Conservation (phyloP, 2,888 invertebrate genomes). For the Zhengitettix transpicula region DNA sequence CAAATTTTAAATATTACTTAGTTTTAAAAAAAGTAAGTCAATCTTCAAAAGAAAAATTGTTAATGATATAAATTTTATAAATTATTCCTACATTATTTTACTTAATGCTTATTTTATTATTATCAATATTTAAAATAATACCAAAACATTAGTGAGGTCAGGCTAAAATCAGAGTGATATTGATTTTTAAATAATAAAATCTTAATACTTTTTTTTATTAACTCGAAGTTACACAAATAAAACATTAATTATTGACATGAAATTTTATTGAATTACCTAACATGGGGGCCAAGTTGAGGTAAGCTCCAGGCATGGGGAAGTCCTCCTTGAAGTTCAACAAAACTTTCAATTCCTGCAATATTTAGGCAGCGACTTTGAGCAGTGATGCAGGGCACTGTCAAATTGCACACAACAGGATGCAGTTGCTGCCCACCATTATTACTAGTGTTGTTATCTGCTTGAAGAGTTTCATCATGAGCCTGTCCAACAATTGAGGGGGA, state of each 20-base stretch:
- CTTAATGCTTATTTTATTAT: too few species aligned
- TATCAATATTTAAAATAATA: too few species aligned
- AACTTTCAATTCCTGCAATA: conserved; percentile 65
- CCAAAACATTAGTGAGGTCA: too few species aligned
- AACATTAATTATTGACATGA: not conserved
- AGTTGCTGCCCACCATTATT: conserved; percentile 1
- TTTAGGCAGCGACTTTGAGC: conserved; percentile 40
- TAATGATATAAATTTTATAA: too few species aligned
- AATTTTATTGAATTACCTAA: not conserved
- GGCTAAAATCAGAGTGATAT: too few species aligned
- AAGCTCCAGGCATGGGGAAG: conserved; percentile 61
- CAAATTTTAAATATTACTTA: too few species aligned
- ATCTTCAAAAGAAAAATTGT: too few species aligned
- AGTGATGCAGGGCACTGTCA: not conserved
- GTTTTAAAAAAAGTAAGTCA: too few species aligned
- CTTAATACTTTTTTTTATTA: too few species aligned
- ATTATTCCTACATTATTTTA: too few species aligned
- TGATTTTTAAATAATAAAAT: too few species aligned
- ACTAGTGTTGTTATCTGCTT: conserved; percentile 7
- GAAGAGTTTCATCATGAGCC: conserved; percentile 12
- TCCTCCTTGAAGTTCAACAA: conserved; percentile 46
- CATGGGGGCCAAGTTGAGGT: conserved; percentile 30
- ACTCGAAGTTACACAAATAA: too few species aligned
- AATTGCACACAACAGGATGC: conserved; percentile 1
- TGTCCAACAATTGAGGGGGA: not conserved